A percentile compares a stretch with the other conserved stretches of the same genome.
Conservation (phyloP, 1,140 invertebrate species). For the Cydia splendana region DNA sequence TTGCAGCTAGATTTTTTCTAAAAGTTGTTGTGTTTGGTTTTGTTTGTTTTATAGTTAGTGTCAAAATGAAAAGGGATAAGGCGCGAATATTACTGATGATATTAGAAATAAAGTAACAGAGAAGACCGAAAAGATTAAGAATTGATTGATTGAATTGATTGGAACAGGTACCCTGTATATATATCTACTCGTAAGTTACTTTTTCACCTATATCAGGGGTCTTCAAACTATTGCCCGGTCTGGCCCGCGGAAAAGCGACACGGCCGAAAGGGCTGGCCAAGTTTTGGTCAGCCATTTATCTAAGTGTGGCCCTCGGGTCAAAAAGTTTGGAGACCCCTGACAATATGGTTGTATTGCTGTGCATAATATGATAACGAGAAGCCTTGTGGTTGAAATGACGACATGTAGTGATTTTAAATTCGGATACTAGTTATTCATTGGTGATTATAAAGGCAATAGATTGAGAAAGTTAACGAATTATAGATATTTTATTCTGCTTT, state of each 20-base stretch:
- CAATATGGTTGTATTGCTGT: too few relatives aligned
- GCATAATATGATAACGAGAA: neutral
- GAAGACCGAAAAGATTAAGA: neutral
- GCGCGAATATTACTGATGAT: neutral
- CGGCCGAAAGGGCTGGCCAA: neutral
- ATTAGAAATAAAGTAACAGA: neutral
- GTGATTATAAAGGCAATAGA: slow-evolving; percentile 27
- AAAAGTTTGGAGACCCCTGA: neutral
- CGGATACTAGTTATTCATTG: neutral
- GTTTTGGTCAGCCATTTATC: neutral
- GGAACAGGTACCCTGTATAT: too few relatives aligned
- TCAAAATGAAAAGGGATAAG: neutral
- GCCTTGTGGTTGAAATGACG: neutral
- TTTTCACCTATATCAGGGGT: neutral
- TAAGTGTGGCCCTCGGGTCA: neutral
- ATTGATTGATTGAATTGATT: too few relatives aligned
- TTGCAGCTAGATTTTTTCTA: neutral
- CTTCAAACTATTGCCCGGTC: neutral
- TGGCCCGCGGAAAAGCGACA: neutral
- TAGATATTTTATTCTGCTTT: slow-evolving; percentile 23
- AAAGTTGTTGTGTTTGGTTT: neutral
- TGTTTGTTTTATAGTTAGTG: slow-evolving; percentile 1
- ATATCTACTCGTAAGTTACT: neutral
- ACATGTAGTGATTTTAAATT: neutral
- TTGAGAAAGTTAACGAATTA: slow-evolving; percentile 3